Base-by-base conservation (phyloP, 2,888 invertebrate genomes). In the Notocelia uddmanniana region DNA sequence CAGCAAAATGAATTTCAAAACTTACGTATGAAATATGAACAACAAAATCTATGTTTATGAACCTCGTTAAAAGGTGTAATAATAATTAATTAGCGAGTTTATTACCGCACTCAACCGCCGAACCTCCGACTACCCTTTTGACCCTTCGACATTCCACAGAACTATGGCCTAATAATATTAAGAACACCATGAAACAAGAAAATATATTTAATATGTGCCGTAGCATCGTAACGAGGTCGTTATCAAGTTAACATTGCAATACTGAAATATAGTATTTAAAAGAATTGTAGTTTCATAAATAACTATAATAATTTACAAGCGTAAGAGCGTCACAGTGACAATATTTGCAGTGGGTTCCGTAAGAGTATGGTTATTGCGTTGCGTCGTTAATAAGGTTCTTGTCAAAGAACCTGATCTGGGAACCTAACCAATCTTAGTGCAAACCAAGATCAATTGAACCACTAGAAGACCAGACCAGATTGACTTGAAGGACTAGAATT, bases 111-210 rank as follows among this genome's bases (percentile, higher is more conserved):
- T 80, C 73, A 9, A 92, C 86, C 74, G 85, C 84, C 41, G 72
- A 70, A 41, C 89, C 93, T 45, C 86, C 87, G 68, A 92, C 79
- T 55, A 93, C 87, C 80, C 93, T 83, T 78, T 89, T 92, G 31
- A 91, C 81, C 82, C 93, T 87, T 52, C 83, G 78, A 73, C 82
- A 76, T 58, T 81, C 76, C 64, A 76, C 68, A 70, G 77, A 73
- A 77, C 59, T 81, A 68, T 23, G 67, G 31, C 50, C n/a, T 6
- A 45, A 45, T 45, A 45, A 45, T 45, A 45, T 50, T 55, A 69
- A 45, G 34, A 75, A 37, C 66, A 76, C 55, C 21, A 63, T 26
- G 34, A 73, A 48, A 45, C 37, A 50, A 70, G 66, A 15, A 41
- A 63, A 76, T 74, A 74, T 74, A 76, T 75, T 76, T 72, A 76